phyloP scores from a whole-genome alignment of 1,140 invertebrate genomes.

The Oscheius sp. region DNA sequence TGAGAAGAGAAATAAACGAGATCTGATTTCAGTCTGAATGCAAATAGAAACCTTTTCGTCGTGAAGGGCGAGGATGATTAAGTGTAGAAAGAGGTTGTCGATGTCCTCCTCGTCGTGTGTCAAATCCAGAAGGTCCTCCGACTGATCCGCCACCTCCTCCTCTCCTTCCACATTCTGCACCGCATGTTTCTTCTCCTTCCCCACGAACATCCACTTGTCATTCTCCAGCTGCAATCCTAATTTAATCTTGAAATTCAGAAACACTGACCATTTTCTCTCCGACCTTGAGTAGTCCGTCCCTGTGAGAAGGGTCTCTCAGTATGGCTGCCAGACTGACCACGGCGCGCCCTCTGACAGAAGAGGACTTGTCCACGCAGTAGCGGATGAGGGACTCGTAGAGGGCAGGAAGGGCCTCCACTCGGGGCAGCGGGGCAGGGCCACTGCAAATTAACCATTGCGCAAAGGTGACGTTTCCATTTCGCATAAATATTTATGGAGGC shows the following conservation, averaged over 20 bases:
- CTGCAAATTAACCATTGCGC: not conserved
- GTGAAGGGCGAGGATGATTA: not conserved
- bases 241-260: not conserved
- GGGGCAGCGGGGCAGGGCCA: not conserved
- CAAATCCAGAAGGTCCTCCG: not conserved
- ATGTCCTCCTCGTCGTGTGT: no score
- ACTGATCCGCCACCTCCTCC: not conserved
- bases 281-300: not conserved
- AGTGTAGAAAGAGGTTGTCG: not conserved
- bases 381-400: not conserved
- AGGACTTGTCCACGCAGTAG: not conserved
- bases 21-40: not conserved
- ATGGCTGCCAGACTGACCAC: not conserved
- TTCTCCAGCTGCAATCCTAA: not conserved
- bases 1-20: not conserved
- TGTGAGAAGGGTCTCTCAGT: not conserved
- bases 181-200: not conserved
- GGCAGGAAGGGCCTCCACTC: not conserved
- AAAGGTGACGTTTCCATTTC: no score
- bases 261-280: not conserved
- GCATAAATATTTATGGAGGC: no score
- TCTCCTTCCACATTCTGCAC: not conserved
- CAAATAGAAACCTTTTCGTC: not conserved
- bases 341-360: not conserved
- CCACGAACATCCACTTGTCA: conserved; percentile 8